Evolutionary conservation across 2,797 vertebrate species (phyloP).

Genomic region (Valencia hispanica): DNA sequence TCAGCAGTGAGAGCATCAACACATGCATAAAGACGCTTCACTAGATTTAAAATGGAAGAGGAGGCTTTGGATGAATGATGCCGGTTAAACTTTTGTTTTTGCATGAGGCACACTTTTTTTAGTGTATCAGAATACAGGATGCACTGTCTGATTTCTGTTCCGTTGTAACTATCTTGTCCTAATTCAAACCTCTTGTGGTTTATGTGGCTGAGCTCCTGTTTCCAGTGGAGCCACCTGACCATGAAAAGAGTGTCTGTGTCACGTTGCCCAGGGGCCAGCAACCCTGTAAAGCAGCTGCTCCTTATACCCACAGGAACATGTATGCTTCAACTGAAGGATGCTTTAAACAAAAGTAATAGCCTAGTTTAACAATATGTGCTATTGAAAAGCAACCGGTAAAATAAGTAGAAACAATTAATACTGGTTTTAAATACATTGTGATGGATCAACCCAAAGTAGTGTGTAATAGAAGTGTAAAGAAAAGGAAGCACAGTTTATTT

Average conservation of each 20-base stretch:
- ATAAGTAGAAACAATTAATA: background rate
- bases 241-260: conserved; percentile 77
- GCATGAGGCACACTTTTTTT: conserved; percentile 59
- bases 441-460: background rate
- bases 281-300: conserved; percentile 69
- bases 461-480: too few species aligned
- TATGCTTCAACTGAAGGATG: background rate
- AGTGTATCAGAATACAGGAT: conserved; percentile 76
- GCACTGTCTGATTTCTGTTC: conserved; percentile 69
- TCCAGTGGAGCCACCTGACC: conserved; percentile 77
- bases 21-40: conserved; percentile 57
- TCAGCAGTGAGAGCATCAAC: conserved; percentile 56
- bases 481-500: too few species aligned
- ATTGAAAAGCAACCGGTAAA: background rate
- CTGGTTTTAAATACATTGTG: background rate
- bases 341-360: background rate
- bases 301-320: conserved; percentile 31
- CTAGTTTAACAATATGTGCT: background rate
- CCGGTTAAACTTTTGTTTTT: conserved; percentile 56
- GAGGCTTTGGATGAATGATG: conserved; percentile 35
- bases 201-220: conserved; percentile 78
- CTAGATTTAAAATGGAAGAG: conserved; percentile 67
- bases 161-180: conserved; percentile 70
- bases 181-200: conserved; percentile 79
- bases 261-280: conserved; percentile 58